Evolutionary conservation across 2,797 vertebrate species (phyloP).

Genomic region (Urocyon cinereoargenteus): DNA sequence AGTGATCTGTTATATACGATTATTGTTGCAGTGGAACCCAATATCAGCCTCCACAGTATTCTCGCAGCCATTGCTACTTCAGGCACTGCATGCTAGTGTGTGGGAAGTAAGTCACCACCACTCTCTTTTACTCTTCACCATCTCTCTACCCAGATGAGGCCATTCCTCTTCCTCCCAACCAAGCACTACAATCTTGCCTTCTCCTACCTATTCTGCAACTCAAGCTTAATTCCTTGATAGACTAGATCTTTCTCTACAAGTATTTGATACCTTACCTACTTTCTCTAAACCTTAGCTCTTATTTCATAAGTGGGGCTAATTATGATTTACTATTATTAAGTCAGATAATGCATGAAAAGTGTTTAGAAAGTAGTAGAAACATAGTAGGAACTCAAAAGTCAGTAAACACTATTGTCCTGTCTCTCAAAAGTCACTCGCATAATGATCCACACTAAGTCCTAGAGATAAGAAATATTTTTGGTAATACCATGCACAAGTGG

Average conservation of each 20-base stretch:
- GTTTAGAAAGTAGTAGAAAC: background rate
- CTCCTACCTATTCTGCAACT: background rate
- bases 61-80: background rate
- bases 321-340: background rate
- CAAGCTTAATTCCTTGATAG: background rate
- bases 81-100: background rate
- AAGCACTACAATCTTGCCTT: background rate
- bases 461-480: background rate
- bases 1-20: background rate
- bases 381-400: constrained; percentile 2
- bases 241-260: background rate
- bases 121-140: background rate
- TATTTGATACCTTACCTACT: background rate
- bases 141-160: background rate
- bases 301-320: background rate
- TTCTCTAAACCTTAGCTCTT: background rate
- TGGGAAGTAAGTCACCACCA: background rate
- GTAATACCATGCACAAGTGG: background rate
- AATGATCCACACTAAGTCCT: background rate
- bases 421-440: background rate
- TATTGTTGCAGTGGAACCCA: background rate
- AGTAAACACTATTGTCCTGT: background rate
- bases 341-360: background rate
- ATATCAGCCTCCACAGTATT: background rate
- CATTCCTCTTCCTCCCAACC: background rate